A percentile compares a stretch with the other conserved stretches of the same genome.
phyloP scores from a whole-genome alignment of 23 tunicate species.

The Trididemnum clinides region DNA sequence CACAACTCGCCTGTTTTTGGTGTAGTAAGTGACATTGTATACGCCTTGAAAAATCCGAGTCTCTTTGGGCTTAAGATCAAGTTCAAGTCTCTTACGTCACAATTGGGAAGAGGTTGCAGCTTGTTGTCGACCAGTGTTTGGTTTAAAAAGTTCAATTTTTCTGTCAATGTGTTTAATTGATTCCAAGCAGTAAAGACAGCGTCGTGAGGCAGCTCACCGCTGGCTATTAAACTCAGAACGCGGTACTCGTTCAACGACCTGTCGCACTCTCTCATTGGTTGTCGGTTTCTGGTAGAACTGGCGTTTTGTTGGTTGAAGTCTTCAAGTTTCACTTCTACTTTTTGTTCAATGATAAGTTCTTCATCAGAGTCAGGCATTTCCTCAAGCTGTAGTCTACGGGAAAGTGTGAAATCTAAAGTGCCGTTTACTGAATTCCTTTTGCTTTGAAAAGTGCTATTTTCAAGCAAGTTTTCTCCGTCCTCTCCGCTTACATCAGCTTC shows the following conservation, averaged over 20 bases:
- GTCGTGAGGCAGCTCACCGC: not conserved
- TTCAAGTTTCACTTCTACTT: not conserved
- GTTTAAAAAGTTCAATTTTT: conserved; percentile 12
- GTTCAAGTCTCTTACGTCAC: not conserved
- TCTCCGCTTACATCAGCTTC: conserved; percentile 1
- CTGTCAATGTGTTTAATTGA: not conserved
- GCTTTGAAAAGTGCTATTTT: not conserved
- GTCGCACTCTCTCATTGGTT: not conserved
- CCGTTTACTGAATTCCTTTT: too few relatives aligned
- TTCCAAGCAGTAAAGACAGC: conserved; percentile 3
- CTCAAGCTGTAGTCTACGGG: not conserved
- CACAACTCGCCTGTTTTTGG: too few relatives aligned
- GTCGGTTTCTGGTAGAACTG: not conserved
- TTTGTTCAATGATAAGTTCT: not conserved
- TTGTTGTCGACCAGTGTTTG: not conserved
- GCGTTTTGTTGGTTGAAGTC: not conserved
- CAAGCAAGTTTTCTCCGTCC: not conserved
- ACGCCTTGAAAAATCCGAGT: not conserved
- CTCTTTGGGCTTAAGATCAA: not conserved
- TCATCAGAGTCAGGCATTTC: not conserved
- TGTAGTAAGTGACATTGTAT: not conserved
- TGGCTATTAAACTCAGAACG: not conserved
- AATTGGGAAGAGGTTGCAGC: not conserved
- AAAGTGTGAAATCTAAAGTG: not conserved
- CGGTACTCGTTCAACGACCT: not conserved